These are phyloP conservation scores for Ametastegia equiseti DNA, from an alignment of 2,888 invertebrate genomes.

Conservation along the genomic window DNA sequence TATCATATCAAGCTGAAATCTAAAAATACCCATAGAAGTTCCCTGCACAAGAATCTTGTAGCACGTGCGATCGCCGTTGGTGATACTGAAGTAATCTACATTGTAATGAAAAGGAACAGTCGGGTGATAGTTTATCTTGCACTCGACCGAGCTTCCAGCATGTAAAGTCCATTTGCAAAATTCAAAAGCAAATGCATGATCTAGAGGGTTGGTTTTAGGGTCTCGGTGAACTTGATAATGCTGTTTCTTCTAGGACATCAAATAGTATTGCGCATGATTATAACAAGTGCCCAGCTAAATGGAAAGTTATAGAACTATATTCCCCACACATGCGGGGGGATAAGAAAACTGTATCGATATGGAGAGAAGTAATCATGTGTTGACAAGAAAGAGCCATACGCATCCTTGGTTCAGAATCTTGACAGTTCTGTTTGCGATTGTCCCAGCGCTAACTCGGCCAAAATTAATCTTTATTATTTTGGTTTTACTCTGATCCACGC, in stretches of 20 bases:
- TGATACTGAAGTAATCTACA: slow-evolving; percentile 70
- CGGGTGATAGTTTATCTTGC: slow-evolving; percentile 71
- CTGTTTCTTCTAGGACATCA: slow-evolving; percentile 58
- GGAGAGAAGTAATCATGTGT: background rate
- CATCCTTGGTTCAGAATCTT: slow-evolving; percentile 63
- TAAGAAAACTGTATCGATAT: background rate
- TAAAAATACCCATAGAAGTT: slow-evolving; percentile 66
- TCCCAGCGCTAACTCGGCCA: slow-evolving; percentile 61
- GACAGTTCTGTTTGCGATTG: slow-evolving; percentile 58
- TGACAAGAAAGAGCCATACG: slow-evolving; percentile 57
- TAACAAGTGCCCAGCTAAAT: too few relatives aligned
- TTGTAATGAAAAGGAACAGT: slow-evolving; percentile 64
- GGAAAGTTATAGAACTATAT: too few relatives aligned
- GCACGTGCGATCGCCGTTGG: slow-evolving; percentile 58
- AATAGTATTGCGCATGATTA: too few relatives aligned
- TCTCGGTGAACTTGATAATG: slow-evolving; percentile 65
- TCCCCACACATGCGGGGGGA: too few relatives aligned
- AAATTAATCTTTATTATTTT: slow-evolving; percentile 60
- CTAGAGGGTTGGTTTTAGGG: slow-evolving; percentile 67
- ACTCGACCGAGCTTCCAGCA: slow-evolving; percentile 60
- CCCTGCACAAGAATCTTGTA: slow-evolving; percentile 67
- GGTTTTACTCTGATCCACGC: slow-evolving; percentile 8
- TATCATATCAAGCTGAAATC: slow-evolving; percentile 53
- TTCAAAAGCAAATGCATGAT: slow-evolving; percentile 70
- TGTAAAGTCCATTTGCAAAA: slow-evolving; percentile 65